Evolutionary conservation across 2,888 invertebrate genomes (phyloP).

Genomic region (Emmelina monodactyla): DNA sequence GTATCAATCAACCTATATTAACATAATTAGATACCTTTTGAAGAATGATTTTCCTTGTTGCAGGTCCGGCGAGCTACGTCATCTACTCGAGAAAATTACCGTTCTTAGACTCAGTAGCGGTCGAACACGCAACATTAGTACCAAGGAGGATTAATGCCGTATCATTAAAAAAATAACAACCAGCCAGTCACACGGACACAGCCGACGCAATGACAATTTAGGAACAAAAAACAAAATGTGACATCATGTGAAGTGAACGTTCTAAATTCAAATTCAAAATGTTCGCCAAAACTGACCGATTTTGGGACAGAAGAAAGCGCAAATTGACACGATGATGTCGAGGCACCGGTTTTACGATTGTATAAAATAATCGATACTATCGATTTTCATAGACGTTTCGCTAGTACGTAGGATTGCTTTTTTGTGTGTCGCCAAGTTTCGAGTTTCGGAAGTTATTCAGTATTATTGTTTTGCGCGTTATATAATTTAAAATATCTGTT

Average conservation of each 20-base stretch:
- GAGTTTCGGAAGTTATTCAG: constrained; percentile 23
- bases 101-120: constrained; percentile 18
- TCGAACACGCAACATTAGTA: constrained; percentile 23
- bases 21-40: too few species aligned
- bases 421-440: constrained; percentile 43
- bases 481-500: too few species aligned
- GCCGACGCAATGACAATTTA: constrained; percentile 19
- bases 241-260: constrained; percentile 18
- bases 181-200: constrained; percentile 19
- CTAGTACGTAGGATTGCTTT: constrained; percentile 40
- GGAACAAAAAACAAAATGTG: constrained; percentile 21
- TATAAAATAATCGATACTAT: constrained; percentile 33
- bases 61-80: constrained; percentile 36
- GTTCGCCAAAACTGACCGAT: constrained; percentile 45
- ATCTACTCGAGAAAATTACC: constrained; percentile 25
- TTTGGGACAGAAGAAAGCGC: constrained; percentile 52
- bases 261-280: constrained; percentile 26
- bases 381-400: constrained; percentile 24
- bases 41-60: constrained; percentile 38
- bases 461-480: constrained; percentile 37
- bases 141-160: constrained; percentile 22
- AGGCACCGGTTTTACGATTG: constrained; percentile 30
- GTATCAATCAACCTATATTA: not conserved
- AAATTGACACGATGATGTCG: constrained; percentile 41
- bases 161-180: constrained; percentile 15